These are phyloP conservation scores for Enteromius unitaeniatus DNA, from an alignment of 2,797 vertebrate species.

Conservation along the genomic window DNA sequence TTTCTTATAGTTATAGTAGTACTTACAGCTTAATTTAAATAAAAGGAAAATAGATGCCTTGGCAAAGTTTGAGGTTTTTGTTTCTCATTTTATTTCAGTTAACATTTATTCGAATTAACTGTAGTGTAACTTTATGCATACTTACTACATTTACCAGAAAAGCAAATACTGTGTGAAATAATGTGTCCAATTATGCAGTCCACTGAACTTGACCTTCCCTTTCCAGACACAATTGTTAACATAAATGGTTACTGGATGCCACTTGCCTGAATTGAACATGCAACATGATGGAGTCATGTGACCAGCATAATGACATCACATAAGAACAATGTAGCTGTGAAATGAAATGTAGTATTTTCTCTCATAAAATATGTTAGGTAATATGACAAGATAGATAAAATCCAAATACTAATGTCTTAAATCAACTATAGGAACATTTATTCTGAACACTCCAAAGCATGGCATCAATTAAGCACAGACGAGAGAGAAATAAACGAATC, in stretches of 20 bases:
- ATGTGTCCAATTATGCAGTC: not conserved
- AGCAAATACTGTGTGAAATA: not conserved
- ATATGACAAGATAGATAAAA: not conserved
- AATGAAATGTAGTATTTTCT: not conserved
- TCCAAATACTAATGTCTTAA: not conserved
- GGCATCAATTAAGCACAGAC: constrained; percentile 6
- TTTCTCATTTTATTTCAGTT: not conserved
- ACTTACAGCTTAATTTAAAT: not conserved
- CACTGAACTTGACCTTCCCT: not conserved
- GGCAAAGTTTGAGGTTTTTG: not conserved
- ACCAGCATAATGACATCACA: not conserved
- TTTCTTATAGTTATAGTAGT: not conserved
- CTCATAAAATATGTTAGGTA: not conserved
- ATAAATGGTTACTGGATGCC: not conserved
- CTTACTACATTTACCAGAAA: not conserved
- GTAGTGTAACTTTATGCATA: not conserved
- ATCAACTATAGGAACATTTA: not conserved
- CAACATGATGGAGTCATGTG: not conserved
- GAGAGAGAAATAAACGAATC: not conserved
- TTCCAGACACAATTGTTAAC: not conserved
- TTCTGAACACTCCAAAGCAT: not conserved
- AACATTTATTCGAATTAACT: not conserved
- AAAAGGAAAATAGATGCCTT: not conserved
- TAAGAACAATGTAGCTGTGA: not conserved
- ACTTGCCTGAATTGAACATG: not conserved